phyloP scores from a whole-genome alignment of 2,888 invertebrate genomes.

The Peribatodes rhomboidaria region DNA sequence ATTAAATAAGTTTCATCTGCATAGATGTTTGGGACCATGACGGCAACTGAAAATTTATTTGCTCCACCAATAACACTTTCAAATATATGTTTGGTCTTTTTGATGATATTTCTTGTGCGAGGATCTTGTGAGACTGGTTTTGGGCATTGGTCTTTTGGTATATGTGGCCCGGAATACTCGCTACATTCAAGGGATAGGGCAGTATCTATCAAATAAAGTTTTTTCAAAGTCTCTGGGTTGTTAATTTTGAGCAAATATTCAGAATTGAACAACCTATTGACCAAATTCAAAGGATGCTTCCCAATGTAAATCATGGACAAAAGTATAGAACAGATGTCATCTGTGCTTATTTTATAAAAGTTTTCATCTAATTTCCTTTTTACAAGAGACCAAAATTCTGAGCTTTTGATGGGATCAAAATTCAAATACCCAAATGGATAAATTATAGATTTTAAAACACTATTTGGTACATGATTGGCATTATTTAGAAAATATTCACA shows the following conservation, averaged over 20 bases:
- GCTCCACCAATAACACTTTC: constrained; percentile 74
- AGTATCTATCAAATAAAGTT: constrained; percentile 88
- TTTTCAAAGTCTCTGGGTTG: constrained; percentile 75
- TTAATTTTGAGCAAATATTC: constrained; percentile 87
- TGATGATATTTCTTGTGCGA: constrained; percentile 81
- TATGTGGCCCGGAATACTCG: constrained; percentile 85
- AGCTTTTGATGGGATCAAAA: constrained; percentile 80
- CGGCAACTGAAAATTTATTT: constrained; percentile 79
- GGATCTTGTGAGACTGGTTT: constrained; percentile 84
- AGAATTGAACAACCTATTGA: constrained; percentile 86
- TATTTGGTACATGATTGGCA: constrained; percentile 76
- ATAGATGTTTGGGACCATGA: constrained; percentile 85
- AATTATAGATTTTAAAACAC: constrained; percentile 85
- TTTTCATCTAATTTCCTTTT: constrained; percentile 84
- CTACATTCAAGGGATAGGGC: constrained; percentile 88
- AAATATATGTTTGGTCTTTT: constrained; percentile 77
- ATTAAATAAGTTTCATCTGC: constrained; percentile 86
- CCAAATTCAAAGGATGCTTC: constrained; percentile 87
- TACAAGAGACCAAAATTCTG: constrained; percentile 85
- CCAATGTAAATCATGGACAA: constrained; percentile 88
- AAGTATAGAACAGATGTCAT: constrained; percentile 87
- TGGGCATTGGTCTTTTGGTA: constrained; percentile 84
- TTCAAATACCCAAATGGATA: constrained; percentile 88
- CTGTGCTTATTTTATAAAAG: constrained; percentile 85
- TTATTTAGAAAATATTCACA: constrained; percentile 85